phyloP scores from a whole-genome alignment of 1,140 invertebrate genomes.

The Grapholita molesta region DNA sequence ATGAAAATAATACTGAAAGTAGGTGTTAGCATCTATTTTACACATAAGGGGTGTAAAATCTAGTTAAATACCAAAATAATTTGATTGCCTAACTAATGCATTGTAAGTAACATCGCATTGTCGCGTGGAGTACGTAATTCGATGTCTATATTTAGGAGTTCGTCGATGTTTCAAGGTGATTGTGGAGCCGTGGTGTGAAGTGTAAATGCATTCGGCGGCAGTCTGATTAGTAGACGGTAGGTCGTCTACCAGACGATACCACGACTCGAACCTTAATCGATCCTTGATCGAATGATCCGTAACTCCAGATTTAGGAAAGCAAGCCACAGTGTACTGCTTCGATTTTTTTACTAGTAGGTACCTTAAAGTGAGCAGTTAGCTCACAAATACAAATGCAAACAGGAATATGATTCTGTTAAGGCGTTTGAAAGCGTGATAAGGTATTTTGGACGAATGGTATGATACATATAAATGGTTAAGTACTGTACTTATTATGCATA shows the following conservation, averaged over 20 bases:
- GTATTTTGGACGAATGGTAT: not conserved
- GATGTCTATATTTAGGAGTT: slow-evolving; percentile 49
- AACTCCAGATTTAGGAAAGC: not conserved
- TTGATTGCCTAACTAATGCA: slow-evolving; percentile 6
- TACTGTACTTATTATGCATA: too few relatives aligned
- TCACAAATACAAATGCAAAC: too few relatives aligned
- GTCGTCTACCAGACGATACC: not conserved
- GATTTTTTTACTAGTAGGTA: not conserved
- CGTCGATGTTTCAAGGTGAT: slow-evolving; percentile 38
- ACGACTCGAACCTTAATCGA: not conserved
- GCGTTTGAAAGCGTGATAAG: too few relatives aligned
- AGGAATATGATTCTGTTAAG: too few relatives aligned
- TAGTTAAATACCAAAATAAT: not conserved
- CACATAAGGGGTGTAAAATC: not conserved
- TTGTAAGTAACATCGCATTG: slow-evolving; percentile 29
- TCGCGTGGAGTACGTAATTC: slow-evolving; percentile 37
- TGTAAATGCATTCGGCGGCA: slow-evolving; percentile 19
- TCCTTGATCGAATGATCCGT: not conserved
- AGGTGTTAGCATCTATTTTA: not conserved
- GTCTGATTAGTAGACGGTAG: not conserved
- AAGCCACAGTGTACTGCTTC: not conserved
- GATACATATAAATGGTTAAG: not conserved
- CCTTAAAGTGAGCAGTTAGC: too few relatives aligned
- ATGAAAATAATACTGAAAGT: not conserved
- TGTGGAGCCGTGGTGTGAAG: slow-evolving; percentile 18